Evolutionary conservation across 2,113 vertebrate genomes (phyloP).

Genomic region (Onychorhynchus coronatus): DNA sequence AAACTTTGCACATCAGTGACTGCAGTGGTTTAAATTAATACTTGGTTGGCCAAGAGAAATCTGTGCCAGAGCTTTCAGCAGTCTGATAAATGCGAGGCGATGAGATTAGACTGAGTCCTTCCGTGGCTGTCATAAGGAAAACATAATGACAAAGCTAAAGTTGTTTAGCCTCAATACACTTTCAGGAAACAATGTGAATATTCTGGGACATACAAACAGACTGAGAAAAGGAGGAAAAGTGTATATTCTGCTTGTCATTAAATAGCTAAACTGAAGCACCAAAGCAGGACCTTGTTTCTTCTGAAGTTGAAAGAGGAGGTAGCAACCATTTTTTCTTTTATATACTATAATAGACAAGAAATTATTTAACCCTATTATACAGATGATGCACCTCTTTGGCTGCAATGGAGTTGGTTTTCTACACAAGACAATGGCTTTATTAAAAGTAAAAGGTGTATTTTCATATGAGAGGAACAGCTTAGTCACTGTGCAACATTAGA

Average conservation of each 20-base stretch:
- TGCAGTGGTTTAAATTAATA: neutral
- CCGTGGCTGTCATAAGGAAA: slow-evolving; percentile 18
- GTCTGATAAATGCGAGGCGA: neutral
- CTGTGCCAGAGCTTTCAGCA: slow-evolving; percentile 6
- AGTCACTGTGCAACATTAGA: neutral
- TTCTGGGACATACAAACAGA: neutral
- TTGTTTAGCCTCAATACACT: neutral
- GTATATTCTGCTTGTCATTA: neutral
- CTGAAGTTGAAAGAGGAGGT: neutral
- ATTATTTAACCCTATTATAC: neutral
- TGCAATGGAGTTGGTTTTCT: neutral
- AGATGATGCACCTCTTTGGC: neutral
- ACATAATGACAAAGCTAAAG: slow-evolving; percentile 1
- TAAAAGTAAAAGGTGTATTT: neutral
- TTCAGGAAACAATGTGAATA: neutral
- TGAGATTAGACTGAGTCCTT: slow-evolving; percentile 31
- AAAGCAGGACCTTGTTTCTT: neutral
- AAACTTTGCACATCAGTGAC: neutral
- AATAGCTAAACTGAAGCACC: neutral
- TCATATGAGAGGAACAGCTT: neutral
- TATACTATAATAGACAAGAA: neutral
- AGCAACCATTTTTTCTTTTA: neutral
- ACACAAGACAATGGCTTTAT: neutral
- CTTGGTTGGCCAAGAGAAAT: neutral
- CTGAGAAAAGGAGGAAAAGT: neutral